Base-by-base conservation (phyloP, 2,797 vertebrate genomes). In the Capromys pilorides region DNA sequence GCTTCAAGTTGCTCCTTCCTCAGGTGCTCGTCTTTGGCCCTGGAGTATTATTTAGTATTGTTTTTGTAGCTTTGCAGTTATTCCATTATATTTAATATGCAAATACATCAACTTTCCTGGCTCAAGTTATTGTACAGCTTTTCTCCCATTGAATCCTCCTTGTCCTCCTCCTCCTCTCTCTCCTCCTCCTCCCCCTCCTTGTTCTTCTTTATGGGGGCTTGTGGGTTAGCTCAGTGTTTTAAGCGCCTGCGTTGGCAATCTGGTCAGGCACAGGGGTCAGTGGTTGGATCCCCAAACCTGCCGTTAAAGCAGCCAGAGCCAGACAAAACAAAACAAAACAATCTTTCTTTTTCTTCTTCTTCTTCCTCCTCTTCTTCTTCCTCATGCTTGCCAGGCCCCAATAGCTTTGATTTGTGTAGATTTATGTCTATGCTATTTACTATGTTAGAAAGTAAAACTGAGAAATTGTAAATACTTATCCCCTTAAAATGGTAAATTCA, bases 401-500 rank as follows among this genome's bases (percentile, higher is more conserved):
- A 88, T 49, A 86, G 49, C 3, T 67, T 84, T 11, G 82, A 8
- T 73, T 83, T 41, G 21, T 22, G 13, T 26, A 33, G 24, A 2
- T 41, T 45, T 67, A 3, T 62, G 28, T 49, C 41, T 95, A 41
- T 39, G 33, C 18, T 79, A 51, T 69, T 93, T 77, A 19, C 31
- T 21, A 45, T 64, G 36, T 41, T n/a, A 75, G 28, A 87, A 81
- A 95, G 51, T 73, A 90, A 59, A 88, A 78, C 18, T 41, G n/a
- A 82, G 61, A 85, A 51, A 90, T 71, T 94, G 83, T 49, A 82
- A 81, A 54, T 19, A 81, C 2, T 73, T 57, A 36, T 51, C 39
- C 84, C 33, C 59, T 92, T 84, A 93, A 93, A 87, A 24, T 26
- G 57, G 66, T 75, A 95, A 94, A 57, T 21, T n/a, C 39, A 80